Base-by-base conservation (phyloP, 2,113 vertebrate genomes). In the Gnathonemus longibarbis region DNA sequence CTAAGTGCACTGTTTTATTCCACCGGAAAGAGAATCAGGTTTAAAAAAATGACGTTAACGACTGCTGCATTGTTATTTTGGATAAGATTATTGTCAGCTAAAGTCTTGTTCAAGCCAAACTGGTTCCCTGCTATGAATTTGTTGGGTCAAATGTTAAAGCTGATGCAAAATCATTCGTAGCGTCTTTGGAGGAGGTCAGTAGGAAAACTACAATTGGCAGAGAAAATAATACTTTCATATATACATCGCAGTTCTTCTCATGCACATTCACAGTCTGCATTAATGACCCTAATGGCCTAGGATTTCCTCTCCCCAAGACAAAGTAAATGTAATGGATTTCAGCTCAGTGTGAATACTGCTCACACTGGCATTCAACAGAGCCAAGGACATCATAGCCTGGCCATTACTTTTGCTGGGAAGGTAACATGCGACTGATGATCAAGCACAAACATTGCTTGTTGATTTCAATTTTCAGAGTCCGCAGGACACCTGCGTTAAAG, bases 221-320 rank as follows among this genome's bases (percentile, higher is more conserved):
- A 53, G 39, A 66, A 45, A 58, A 89, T 56, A 13, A 89, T 56
- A 58, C 80, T 84, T 89, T 52, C 53, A 53, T n/a, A 83, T n/a
- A 89, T 48, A 53, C 27, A 80, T 77, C 19, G 35, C 6, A 52
- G 49, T 89, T 35, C 31, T 21, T 84, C 45, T 80, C 52, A 48
- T 53, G 48, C 15, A 24, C 50, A 31, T 42, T 52, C 53, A 24
- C 74, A 42, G 35, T 80, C 21, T 50, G 74, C 74, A 84, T 84
- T 84, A 84, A 89, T 58, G 89, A 58, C 80, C 21, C 89, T 46
- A 49, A 58, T 35, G 74, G 39, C 77, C 80, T 62, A 35, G n/a
- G 39, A 52, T 84, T 15, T 3, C 1, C 21, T 50, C 58, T 50
- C 85, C 21, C 50, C 46, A 35, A 45, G 56, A 46, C 53, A 19